Conservation (phyloP, 1,140 invertebrate genomes). For the Spodoptera litura region DNA sequence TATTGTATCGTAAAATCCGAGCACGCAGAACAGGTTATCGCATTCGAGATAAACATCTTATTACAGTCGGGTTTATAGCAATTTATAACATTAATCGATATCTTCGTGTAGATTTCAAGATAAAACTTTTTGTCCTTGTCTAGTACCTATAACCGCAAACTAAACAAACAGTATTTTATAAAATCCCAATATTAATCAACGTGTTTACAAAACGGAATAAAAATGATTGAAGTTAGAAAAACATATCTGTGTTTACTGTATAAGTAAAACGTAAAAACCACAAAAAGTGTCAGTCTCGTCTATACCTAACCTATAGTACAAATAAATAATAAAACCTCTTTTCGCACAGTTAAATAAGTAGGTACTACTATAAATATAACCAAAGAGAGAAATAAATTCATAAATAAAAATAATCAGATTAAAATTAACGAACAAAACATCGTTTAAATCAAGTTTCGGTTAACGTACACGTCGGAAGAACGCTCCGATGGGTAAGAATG, state of each 20-base stretch:
- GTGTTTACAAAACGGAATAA: not conserved
- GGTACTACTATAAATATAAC: too few species aligned
- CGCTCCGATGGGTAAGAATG: not conserved
- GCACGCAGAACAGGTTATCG: conserved; percentile 2
- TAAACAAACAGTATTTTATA: not conserved
- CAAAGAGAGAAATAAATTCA: too few species aligned
- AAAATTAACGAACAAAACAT: too few species aligned
- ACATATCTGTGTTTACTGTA: too few species aligned
- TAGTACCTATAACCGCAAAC: not conserved
- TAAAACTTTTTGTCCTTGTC: not conserved
- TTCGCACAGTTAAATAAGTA: too few species aligned
- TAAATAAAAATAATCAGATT: too few species aligned
- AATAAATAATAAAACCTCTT: too few species aligned
- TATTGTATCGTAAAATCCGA: conserved; percentile 9
- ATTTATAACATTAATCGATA: not conserved
- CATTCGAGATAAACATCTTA: conserved; percentile 12
- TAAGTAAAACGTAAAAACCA: too few species aligned
- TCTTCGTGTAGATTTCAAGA: not conserved
- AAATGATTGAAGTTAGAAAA: too few species aligned
- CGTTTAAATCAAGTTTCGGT: not conserved
- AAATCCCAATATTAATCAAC: not conserved
- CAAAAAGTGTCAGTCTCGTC: too few species aligned
- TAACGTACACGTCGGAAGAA: not conserved
- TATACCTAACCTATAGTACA: too few species aligned
- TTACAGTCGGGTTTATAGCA: not conserved